Percentiles rank a stretch among this genome's conserved stretches.
phyloP scores from a whole-genome alignment of 2,113 vertebrate species.

The Symphodus melops region DNA sequence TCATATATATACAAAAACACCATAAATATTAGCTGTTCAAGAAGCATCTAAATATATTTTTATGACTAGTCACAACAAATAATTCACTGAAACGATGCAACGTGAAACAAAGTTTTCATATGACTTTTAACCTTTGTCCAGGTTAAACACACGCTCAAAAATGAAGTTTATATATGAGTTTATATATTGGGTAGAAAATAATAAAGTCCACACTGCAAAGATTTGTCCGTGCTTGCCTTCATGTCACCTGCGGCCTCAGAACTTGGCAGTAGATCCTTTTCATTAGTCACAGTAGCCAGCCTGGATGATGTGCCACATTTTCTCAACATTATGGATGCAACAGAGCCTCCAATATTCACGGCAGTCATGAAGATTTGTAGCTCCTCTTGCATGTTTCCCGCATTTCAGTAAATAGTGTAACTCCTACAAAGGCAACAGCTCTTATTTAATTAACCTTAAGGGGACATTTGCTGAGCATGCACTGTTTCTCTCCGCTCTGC shows the following conservation, averaged over 20 bases:
- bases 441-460: conserved; percentile 50
- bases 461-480: conserved; percentile 51
- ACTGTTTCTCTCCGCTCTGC: conserved; percentile 13
- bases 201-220: neutral
- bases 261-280: conserved; percentile 17
- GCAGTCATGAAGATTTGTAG: conserved; percentile 12
- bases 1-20: too few relatives aligned
- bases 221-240: neutral
- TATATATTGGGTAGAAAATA: neutral
- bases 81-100: too few relatives aligned
- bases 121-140: too few relatives aligned
- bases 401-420: conserved; percentile 30
- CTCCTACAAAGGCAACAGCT: conserved; percentile 12
- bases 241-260: neutral
- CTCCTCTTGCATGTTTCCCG: conserved; percentile 6
- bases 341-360: conserved; percentile 3
- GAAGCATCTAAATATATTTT: too few relatives aligned
- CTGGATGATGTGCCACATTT: conserved; percentile 23
- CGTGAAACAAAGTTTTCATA: too few relatives aligned
- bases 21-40: too few relatives aligned
- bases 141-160: too few relatives aligned
- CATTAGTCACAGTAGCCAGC: conserved; percentile 26
- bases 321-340: conserved; percentile 21
- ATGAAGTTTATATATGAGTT: neutral
- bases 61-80: too few relatives aligned